Evolutionary conservation across 2,797 vertebrate species (phyloP).

Genomic region (Sebastes steindachneri): DNA sequence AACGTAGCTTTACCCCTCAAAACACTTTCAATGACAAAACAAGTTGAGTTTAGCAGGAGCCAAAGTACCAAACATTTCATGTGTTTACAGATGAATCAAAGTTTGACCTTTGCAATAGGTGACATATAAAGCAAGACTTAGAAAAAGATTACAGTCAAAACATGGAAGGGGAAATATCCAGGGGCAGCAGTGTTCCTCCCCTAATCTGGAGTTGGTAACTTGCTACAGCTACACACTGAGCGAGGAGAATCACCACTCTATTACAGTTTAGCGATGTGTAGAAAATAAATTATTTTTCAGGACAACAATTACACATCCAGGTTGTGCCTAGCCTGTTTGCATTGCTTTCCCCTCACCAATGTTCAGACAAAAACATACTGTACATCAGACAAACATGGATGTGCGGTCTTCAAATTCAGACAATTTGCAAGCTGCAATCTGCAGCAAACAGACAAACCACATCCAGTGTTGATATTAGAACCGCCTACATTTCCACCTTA

Average conservation of each 20-base stretch:
- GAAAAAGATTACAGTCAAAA: neutral
- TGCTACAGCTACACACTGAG: neutral
- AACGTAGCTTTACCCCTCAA: neutral
- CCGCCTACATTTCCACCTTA: slow-evolving; percentile 11
- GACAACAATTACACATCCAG: neutral
- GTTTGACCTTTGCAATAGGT: neutral
- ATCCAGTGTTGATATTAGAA: slow-evolving; percentile 1
- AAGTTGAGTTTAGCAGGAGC: neutral
- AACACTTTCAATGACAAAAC: neutral
- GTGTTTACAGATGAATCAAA: neutral
- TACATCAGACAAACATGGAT: neutral
- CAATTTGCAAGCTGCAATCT: neutral
- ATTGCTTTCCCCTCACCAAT: neutral
- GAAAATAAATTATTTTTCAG: neutral
- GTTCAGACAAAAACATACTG: neutral
- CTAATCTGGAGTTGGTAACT: neutral
- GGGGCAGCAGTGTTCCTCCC: too few species aligned
- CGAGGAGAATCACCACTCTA: neutral
- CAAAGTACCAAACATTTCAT: neutral
- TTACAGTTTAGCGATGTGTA: neutral
- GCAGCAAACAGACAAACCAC: neutral
- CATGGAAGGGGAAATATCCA: neutral
- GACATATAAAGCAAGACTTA: neutral
- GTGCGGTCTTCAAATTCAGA: neutral
- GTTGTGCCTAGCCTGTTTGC: neutral